Percentiles rank a stretch among this genome's conserved stretches.
phyloP scores from a whole-genome alignment of 1,140 invertebrate genomes.

The Chymomyza costata region DNA sequence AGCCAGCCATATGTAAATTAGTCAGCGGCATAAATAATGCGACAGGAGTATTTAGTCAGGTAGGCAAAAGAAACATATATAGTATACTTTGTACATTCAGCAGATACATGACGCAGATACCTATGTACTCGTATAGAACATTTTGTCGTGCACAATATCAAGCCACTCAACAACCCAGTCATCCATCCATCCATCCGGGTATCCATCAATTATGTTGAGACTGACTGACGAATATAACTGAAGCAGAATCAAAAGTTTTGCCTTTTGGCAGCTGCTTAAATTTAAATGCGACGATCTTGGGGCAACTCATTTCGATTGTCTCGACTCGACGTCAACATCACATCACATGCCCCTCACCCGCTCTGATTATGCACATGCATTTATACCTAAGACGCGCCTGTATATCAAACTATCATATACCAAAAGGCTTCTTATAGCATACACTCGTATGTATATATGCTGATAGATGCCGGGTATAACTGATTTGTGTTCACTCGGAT shows the following conservation, averaged over 20 bases:
- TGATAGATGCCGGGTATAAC: constrained; percentile 65
- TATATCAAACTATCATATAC: constrained; percentile 65
- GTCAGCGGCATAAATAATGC: constrained; percentile 66
- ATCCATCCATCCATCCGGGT: constrained; percentile 17
- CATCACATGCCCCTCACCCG: background rate
- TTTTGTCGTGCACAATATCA: constrained; percentile 21
- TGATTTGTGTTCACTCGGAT: constrained; percentile 62
- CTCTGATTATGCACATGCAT: constrained; percentile 69
- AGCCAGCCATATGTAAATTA: constrained; percentile 52
- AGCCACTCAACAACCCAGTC: background rate
- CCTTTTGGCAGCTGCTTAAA: constrained; percentile 38
- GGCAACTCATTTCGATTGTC: constrained; percentile 52
- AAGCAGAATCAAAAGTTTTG: constrained; percentile 14
- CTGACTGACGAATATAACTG: too few relatives aligned
- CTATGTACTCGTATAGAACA: constrained; percentile 23
- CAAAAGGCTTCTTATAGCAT: constrained; percentile 35
- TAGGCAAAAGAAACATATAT: constrained; percentile 52
- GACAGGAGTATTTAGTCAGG: constrained; percentile 70
- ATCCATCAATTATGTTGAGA: constrained; percentile 68
- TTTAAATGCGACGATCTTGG: constrained; percentile 15
- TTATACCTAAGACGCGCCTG: constrained; percentile 39
- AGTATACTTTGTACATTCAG: too few relatives aligned
- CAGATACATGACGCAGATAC: constrained; percentile 6
- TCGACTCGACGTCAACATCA: constrained; percentile 8
- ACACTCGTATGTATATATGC: constrained; percentile 39